Conservation (phyloP, 1,140 invertebrate species). For the Mycetomoellerius zeteki region DNA sequence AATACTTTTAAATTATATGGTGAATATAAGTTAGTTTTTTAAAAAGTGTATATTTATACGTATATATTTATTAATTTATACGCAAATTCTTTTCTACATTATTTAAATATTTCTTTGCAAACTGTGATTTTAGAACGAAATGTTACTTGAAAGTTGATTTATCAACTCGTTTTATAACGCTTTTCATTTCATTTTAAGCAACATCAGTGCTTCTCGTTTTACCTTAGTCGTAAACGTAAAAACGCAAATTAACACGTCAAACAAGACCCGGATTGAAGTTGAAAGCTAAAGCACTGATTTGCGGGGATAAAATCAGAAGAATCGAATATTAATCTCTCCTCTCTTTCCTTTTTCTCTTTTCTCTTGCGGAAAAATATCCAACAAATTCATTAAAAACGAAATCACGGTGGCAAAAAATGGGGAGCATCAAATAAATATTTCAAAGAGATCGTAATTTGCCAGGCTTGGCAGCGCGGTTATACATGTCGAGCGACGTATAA, state of each 20-base stretch:
- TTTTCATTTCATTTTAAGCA: conserved; percentile 2
- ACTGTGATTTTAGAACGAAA: not conserved
- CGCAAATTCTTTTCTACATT: not conserved
- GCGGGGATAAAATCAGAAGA: not conserved
- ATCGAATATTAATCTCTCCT: conserved; percentile 7
- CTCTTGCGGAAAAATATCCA: not conserved
- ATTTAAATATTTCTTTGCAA: not conserved
- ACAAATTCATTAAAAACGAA: conserved; percentile 33
- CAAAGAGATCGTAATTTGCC: conserved; percentile 49
- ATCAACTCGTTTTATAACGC: not conserved
- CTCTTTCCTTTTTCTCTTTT: too few species aligned
- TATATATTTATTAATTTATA: not conserved
- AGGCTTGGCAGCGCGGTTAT: conserved; percentile 7
- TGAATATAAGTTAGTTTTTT: not conserved
- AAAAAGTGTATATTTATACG: not conserved
- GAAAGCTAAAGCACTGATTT: conserved; percentile 3
- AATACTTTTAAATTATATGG: not conserved
- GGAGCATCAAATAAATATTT: conserved; percentile 24
- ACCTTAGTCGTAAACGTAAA: conserved; percentile 3
- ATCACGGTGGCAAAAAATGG: not conserved
- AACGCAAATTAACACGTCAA: conserved; percentile 5
- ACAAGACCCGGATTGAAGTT: conserved; percentile 32
- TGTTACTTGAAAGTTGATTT: conserved; percentile 8
- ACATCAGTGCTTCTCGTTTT: not conserved
- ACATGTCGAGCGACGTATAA: conserved; percentile 26